A percentile compares a stretch with the other conserved stretches of the same genome.
phyloP scores from a whole-genome alignment of 1,140 invertebrate genomes.

The Galleria mellonella region DNA sequence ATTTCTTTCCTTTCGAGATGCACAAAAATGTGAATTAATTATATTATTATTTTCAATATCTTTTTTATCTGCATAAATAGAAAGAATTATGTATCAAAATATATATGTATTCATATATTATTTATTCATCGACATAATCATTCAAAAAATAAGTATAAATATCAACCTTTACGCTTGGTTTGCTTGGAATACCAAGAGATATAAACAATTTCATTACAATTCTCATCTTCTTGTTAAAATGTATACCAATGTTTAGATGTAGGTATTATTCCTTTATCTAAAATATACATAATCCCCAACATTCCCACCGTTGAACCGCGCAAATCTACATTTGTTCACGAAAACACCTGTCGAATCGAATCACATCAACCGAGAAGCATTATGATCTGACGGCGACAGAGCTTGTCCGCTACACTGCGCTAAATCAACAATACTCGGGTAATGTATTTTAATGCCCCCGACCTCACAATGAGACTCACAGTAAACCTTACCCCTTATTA shows the following conservation, averaged over 20 bases:
- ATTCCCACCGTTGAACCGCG: constrained; percentile 1
- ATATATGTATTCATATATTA: too few relatives aligned
- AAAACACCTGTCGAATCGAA: constrained; percentile 51
- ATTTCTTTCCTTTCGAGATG: too few relatives aligned
- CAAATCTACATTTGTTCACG: constrained; percentile 4
- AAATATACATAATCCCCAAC: constrained; percentile 2
- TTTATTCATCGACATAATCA: too few relatives aligned
- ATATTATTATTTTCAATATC: too few relatives aligned
- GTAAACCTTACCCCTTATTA: constrained; percentile 69
- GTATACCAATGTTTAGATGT: background rate
- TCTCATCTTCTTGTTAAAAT: too few relatives aligned
- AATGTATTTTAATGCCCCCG: constrained; percentile 50
- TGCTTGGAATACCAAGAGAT: too few relatives aligned
- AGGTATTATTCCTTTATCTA: background rate
- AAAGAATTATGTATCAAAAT: too few relatives aligned
- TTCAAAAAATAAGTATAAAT: too few relatives aligned
- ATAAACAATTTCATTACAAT: too few relatives aligned
- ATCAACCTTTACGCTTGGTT: too few relatives aligned
- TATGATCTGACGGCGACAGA: constrained; percentile 47
- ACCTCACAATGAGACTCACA: constrained; percentile 36
- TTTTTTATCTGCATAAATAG: too few relatives aligned
- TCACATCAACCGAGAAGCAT: constrained; percentile 43
- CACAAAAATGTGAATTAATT: too few relatives aligned
- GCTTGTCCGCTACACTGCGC: constrained; percentile 40
- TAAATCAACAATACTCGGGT: constrained; percentile 36